Conservation (phyloP, 2,113 vertebrate genomes). For the Phylloscopus trochiloides region DNA sequence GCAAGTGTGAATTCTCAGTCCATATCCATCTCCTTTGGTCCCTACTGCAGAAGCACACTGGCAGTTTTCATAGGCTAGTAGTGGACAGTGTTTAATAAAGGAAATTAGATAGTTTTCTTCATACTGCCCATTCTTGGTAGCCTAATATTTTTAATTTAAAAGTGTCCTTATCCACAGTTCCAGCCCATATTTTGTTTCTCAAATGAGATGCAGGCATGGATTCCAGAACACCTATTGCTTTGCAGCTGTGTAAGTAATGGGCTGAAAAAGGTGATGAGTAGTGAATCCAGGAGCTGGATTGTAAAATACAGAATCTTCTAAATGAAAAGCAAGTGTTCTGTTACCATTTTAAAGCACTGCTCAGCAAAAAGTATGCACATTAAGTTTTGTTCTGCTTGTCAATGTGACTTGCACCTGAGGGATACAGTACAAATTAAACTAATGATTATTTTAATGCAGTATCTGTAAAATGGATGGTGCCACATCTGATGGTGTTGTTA, state of each 20-base stretch:
- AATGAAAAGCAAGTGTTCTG: background rate
- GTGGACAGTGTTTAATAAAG: background rate
- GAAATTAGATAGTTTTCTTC: background rate
- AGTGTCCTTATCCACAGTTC: background rate
- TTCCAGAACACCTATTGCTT: background rate
- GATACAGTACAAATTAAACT: background rate
- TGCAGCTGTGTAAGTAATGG: background rate
- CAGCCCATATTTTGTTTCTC: background rate
- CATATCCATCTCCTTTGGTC: background rate
- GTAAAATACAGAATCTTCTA: background rate
- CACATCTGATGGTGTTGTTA: background rate
- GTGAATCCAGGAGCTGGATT: background rate
- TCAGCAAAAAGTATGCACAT: background rate
- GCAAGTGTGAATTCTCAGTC: background rate
- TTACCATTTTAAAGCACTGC: background rate
- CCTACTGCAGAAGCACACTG: background rate
- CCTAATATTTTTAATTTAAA: background rate
- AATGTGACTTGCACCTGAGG: background rate
- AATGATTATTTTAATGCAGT: background rate
- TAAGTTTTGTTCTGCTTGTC: background rate
- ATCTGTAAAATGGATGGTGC: background rate
- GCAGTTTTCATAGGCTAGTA: background rate
- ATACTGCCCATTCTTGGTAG: background rate
- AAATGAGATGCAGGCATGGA: background rate
- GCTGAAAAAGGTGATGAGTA: background rate